phyloP scores from a whole-genome alignment of 2,888 invertebrate species.

The Torymus texanus region DNA sequence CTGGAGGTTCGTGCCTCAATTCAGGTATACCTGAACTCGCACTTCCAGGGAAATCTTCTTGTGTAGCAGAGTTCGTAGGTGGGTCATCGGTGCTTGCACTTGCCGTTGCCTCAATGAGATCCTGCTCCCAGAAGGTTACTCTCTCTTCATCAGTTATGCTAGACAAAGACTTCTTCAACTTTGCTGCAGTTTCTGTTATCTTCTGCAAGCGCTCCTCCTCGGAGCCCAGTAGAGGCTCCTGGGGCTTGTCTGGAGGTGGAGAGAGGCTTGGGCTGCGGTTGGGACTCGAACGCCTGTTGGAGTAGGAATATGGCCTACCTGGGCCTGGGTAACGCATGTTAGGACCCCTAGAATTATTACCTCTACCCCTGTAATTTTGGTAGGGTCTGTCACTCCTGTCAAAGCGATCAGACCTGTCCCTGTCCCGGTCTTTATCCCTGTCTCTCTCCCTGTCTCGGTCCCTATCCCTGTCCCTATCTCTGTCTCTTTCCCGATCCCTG shows the following conservation, averaged over 20 bases:
- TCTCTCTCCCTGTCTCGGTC: conserved; percentile 38
- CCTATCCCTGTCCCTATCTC: conserved; percentile 42
- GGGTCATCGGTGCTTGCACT: conserved; percentile 42
- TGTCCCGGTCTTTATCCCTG: conserved; percentile 30
- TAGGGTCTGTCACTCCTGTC: conserved; percentile 49
- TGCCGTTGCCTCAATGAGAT: conserved; percentile 55
- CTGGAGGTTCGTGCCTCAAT: conserved; percentile 66
- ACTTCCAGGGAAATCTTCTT: conserved; percentile 37
- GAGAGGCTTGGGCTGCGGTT: conserved; percentile 30
- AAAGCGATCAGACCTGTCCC: conserved; percentile 19
- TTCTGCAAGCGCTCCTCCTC: conserved; percentile 71
- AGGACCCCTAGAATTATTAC: conserved; percentile 39
- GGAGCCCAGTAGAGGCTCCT: conserved; percentile 66
- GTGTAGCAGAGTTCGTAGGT: conserved; percentile 5
- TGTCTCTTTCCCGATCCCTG: conserved; percentile 46
- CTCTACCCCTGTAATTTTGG: conserved; percentile 55
- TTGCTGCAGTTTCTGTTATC: conserved; percentile 70
- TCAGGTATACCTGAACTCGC: conserved; percentile 62
- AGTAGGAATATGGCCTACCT: conserved; percentile 56
- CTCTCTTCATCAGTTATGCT: conserved; percentile 64
- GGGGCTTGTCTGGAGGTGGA: conserved; percentile 43
- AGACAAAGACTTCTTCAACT: conserved; percentile 68
- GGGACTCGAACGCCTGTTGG: conserved; percentile 40
- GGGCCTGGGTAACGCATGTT: conserved; percentile 58
- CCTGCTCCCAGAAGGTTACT: conserved; percentile 65